phyloP scores from a whole-genome alignment of 2,113 vertebrate genomes.

The Hydropotes inermis region DNA sequence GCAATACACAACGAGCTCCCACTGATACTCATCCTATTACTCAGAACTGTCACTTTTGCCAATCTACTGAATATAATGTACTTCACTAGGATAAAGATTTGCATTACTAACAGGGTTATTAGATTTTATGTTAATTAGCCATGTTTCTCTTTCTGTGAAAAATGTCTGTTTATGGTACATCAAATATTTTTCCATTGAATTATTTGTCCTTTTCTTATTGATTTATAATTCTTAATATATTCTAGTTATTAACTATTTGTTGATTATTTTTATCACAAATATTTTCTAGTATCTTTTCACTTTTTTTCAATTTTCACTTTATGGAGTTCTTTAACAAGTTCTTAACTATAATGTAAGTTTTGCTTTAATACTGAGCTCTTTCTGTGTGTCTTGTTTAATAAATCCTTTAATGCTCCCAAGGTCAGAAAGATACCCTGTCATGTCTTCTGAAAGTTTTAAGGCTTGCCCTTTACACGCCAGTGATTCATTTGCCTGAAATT shows the following conservation, averaged over 20 bases:
- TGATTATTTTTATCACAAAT: neutral
- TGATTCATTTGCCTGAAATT: neutral
- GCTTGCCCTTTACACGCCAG: neutral
- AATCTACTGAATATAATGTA: neutral
- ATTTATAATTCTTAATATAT: neutral
- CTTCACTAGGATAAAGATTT: neutral
- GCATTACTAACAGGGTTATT: neutral
- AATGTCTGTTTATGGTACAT: neutral
- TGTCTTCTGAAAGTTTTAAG: neutral
- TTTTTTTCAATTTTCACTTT: neutral
- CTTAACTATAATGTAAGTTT: neutral
- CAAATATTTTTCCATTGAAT: neutral
- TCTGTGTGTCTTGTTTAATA: neutral
- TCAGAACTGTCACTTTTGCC: neutral
- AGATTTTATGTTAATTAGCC: neutral
- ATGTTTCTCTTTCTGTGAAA: neutral
- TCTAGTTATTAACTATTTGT: neutral
- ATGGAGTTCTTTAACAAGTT: neutral
- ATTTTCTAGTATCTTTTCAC: neutral
- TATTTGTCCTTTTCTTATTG: neutral
- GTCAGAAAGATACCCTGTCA: neutral
- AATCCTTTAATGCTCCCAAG: neutral
- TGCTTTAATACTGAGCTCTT: neutral
- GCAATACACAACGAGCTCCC: neutral
- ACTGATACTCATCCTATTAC: neutral